phyloP scores from a whole-genome alignment of 2,888 invertebrate species.

The Melanchra persicariae region DNA sequence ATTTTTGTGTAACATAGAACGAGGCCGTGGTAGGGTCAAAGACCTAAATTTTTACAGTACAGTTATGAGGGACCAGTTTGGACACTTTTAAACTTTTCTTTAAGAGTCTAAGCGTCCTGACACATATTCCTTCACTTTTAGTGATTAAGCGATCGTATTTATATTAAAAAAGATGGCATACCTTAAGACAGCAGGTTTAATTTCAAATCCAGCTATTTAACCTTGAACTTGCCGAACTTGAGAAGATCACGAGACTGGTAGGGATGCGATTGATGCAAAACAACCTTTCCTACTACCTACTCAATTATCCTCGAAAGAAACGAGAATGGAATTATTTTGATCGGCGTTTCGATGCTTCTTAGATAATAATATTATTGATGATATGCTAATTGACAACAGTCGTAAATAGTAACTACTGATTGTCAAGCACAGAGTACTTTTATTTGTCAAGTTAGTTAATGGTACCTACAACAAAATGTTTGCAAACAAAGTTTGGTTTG shows the following conservation, averaged over 20 bases:
- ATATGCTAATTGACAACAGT: slow-evolving; percentile 35
- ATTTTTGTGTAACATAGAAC: not conserved
- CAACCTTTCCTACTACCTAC: not conserved
- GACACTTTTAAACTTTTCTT: slow-evolving; percentile 13
- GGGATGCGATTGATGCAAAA: slow-evolving; percentile 27
- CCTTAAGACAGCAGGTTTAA: slow-evolving; percentile 27
- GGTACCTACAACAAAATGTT: slow-evolving; percentile 44
- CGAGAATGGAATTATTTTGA: slow-evolving; percentile 5
- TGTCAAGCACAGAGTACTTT: too few species aligned
- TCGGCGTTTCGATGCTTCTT: not conserved
- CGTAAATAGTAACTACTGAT: slow-evolving; percentile 12
- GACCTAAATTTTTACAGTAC: slow-evolving; percentile 54
- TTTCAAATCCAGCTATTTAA: slow-evolving; percentile 44
- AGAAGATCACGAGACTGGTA: slow-evolving; percentile 66
- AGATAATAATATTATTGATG: slow-evolving; percentile 22
- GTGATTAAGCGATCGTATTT: not conserved
- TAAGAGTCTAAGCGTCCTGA: too few species aligned
- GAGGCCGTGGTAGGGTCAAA: slow-evolving; percentile 50
- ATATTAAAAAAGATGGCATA: slow-evolving; percentile 7
- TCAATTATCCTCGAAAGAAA: slow-evolving; percentile 6
- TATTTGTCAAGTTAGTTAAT: not conserved
- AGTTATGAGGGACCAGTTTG: slow-evolving; percentile 50
- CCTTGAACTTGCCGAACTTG: slow-evolving; percentile 83
- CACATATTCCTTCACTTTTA: too few species aligned
- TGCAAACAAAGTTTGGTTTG: slow-evolving; percentile 57